A percentile compares a stretch with the other conserved stretches of the same genome.
Evolutionary conservation across 2,797 vertebrate species (phyloP).

Genomic region (Loris lydekkerianus): DNA sequence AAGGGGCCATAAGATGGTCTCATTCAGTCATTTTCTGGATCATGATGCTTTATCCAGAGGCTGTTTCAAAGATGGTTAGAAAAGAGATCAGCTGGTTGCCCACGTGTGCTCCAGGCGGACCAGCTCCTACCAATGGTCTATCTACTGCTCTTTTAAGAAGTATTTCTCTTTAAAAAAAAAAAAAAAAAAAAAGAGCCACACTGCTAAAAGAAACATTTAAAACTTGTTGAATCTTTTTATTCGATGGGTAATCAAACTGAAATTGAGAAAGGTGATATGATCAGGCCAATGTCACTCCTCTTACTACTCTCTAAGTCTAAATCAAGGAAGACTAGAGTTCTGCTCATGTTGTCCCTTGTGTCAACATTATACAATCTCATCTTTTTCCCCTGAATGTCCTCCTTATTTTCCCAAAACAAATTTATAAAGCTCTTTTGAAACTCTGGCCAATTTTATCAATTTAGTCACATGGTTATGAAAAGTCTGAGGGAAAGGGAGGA

Average conservation of each 20-base stretch:
- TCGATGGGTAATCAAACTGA: background rate
- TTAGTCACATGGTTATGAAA: background rate
- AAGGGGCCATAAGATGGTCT: background rate
- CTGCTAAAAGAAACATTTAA: background rate
- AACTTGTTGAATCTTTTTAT: background rate
- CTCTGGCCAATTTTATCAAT: background rate
- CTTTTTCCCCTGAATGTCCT: background rate
- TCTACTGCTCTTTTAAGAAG: background rate
- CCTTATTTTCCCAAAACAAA: background rate
- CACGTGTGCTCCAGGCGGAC: background rate
- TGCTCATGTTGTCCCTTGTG: background rate
- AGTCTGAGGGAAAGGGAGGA: background rate
- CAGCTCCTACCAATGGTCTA: background rate
- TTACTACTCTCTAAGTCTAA: fast-evolving
- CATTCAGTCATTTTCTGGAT: background rate
- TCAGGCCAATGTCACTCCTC: background rate
- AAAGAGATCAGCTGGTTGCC: background rate
- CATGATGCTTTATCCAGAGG: background rate
- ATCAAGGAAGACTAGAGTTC: background rate
- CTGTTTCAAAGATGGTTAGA: background rate
- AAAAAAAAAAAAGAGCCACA: background rate
- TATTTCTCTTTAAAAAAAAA: background rate
- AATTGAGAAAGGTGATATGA: background rate
- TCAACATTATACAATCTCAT: background rate
- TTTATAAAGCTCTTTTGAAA: background rate